Evolutionary conservation across 2,888 invertebrate species (phyloP), one percentile per base, ranked within the genome.

Genomic region (Conus canariensis): DNA sequence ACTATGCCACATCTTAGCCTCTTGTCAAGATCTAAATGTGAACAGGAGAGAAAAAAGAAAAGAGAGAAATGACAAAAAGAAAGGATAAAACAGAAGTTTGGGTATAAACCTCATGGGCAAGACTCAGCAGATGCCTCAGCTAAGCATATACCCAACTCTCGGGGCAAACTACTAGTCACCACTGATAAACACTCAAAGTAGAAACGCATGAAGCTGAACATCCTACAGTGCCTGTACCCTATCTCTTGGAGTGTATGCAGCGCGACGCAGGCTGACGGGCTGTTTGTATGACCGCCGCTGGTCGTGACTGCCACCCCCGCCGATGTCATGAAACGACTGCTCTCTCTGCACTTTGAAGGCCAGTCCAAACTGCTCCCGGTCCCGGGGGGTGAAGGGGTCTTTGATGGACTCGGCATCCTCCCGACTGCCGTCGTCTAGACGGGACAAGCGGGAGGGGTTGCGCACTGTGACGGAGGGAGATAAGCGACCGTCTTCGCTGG

Each of bases 391-490:
- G 82, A 89, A 90, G n/a, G 87, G 64, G 45, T 92, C 91, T 58
- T 85, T 82, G 19, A 74, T 60, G 14, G 64, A 85, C 16, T 90
- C 90, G 14, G 80, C 85, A 25, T 92, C 92, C 25, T 92, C 92
- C 3, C 90, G 25, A 45, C 82, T 85, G 64, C 91, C 89, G 45
- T 88, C 91, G 59, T 92, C 92, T 25, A 90, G 83, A n/a, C 91
- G 91, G 6, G 93, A 92, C 85, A 92, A 86, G 16, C 93, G 92
- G 25, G 93, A 93, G 3, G 91, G 88, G 87, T 92, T 93, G n/a
- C 90, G 80, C 45, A 90, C 25, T 0, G 87, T 91, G 16, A 91
- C 90, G 0, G 93, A 91, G n/a, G 93, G 93, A n/a, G 93, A 93
- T 16, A 91, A 83, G 12, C 92, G 89, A 10, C 92, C 92, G 87